Base-by-base conservation (phyloP, 2,888 invertebrate genomes). In the Malthinus flaveolus region DNA sequence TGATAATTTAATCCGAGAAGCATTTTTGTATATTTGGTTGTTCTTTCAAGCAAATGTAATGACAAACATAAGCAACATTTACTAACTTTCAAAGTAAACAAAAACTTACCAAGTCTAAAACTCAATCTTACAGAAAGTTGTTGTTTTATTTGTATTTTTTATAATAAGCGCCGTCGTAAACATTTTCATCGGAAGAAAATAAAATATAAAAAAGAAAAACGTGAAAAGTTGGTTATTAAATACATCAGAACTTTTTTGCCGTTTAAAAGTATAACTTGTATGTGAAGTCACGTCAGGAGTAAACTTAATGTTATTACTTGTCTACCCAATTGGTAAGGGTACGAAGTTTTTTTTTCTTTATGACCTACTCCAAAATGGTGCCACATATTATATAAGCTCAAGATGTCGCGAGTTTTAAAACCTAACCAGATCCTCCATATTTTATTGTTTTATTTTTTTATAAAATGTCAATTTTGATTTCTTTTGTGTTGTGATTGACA, bases 271-370 rank as follows among this genome's bases (percentile, higher is more conserved):
- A 34, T 31, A 58, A 58, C 53, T 59, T 54, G 54, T 59, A 59
- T 54, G 59, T 54, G 49, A 59, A 59, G 59, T 59, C 54, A 54
- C 59, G 59, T 42, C 59, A 55, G 13, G 50, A 54, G 55, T 54
- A 55, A 50, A 59, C 54, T 49, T 59, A 50, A 44, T 39, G 54
- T 59, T 59, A 59, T 59, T 59, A 39, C 59, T 59, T 54, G 54
- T 54, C 50, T 59, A 42, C 55, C 47, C 39, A 59, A 59, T 59
- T 55, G 50, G 51, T 51, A 32, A 42, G 50, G 33, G 51, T 51
- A 55, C 55, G 34, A 59, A 59, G 55, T 55, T 59, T 56, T 59
- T 55, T 56, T 47, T 15, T 51, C 49, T 59, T 56, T 56, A 55
- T 48, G 51, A 56, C 44, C 48, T 52, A 23, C 23, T 23, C 23